These are phyloP conservation scores for Chionis minor DNA, from an alignment of 2,113 vertebrate genomes.

Conservation along the genomic window DNA sequence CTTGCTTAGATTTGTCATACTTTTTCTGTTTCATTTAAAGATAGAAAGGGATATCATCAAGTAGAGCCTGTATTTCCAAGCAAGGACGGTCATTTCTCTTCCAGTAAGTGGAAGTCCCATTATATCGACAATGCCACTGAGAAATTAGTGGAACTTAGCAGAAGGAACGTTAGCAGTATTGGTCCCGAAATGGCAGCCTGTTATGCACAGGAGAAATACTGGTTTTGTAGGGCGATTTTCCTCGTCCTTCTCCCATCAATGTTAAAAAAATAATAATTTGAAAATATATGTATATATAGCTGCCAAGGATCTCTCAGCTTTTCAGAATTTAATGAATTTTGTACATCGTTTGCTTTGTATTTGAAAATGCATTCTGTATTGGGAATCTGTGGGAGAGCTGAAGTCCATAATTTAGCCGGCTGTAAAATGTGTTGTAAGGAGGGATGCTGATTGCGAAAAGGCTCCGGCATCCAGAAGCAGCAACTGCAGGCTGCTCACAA, in stretches of 20 bases:
- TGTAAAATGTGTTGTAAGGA: background rate
- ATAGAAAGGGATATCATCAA: background rate
- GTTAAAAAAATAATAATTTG: background rate
- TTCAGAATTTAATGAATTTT: background rate
- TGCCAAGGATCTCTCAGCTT: background rate
- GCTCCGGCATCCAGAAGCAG: background rate
- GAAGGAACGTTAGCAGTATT: background rate
- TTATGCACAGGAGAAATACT: background rate
- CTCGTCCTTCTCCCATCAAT: background rate
- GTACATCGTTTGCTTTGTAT: background rate
- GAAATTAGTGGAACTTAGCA: slow-evolving; percentile 32
- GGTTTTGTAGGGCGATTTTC: background rate
- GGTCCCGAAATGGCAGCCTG: background rate
- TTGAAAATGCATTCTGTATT: background rate
- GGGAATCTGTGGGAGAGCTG: background rate
- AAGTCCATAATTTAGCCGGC: background rate
- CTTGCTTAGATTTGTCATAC: background rate
- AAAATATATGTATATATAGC: background rate
- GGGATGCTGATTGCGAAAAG: background rate
- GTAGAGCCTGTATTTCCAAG: background rate
- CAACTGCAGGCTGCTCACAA: background rate
- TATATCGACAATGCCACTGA: slow-evolving; percentile 5
- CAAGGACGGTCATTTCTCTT: slow-evolving; percentile 7
- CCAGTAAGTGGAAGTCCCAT: background rate
- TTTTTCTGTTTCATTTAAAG: background rate